A percentile compares a stretch with the other conserved stretches of the same genome.
These are phyloP conservation scores for Phenganax marumi DNA, from an alignment of 92 coral and sea anemone genomes.

Conservation along the genomic window DNA sequence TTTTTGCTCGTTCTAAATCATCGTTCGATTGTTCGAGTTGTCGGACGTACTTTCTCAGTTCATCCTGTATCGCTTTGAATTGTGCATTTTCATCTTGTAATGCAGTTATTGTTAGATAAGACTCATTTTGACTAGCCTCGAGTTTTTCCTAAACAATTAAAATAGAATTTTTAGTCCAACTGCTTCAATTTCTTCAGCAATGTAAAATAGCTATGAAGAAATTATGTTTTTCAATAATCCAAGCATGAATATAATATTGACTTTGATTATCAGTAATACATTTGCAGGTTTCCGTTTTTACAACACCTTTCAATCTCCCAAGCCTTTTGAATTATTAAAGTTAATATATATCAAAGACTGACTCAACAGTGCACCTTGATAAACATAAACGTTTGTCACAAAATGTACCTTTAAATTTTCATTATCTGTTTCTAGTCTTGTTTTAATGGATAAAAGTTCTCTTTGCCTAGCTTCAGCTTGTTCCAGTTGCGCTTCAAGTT, in stretches of 20 bases:
- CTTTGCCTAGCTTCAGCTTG: conserved; percentile 99
- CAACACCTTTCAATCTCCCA: neutral
- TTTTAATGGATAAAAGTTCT: conserved; percentile 85
- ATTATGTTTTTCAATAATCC: no score
- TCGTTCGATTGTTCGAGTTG: conserved; percentile 98
- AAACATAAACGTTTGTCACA: neutral
- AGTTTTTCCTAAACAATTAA: conserved; percentile 75
- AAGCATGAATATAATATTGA: neutral
- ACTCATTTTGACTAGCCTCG: conserved; percentile 94
- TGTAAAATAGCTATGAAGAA: neutral
- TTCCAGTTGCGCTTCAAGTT: conserved; percentile 94
- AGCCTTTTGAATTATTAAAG: conserved; percentile 38
- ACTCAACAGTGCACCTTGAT: neutral
- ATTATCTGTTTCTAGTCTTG: conserved; percentile 89
- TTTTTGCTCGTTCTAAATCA: conserved; percentile 96
- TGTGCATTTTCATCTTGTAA: conserved; percentile 97
- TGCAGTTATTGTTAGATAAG: conserved; percentile 92
- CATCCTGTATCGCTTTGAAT: conserved; percentile 94
- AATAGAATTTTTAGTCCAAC: neutral
- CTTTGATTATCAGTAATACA: neutral
- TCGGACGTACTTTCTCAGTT: conserved; percentile 93
- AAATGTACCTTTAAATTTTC: conserved; percentile 85
- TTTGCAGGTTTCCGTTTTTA: neutral
- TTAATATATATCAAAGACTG: neutral
- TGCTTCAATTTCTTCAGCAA: neutral